Conservation (phyloP, 2,113 vertebrate species). For the Cardinalis cardinalis region DNA sequence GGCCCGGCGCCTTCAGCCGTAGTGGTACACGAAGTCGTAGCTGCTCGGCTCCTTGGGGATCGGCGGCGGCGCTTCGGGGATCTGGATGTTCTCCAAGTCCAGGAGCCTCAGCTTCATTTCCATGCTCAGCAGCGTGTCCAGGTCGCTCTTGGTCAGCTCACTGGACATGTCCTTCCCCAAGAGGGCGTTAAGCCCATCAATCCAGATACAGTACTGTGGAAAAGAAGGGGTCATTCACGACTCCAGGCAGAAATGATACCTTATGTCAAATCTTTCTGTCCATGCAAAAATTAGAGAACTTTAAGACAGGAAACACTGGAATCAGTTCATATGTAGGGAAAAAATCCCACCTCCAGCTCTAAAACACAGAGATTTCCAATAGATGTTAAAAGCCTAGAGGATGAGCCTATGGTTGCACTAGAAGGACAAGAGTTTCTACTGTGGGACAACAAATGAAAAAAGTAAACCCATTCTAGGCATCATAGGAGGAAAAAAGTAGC, state of each 20-base stretch:
- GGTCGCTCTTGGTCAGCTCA: constrained; percentile 93
- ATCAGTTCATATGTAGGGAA: not conserved
- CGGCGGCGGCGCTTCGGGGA: constrained; percentile 91
- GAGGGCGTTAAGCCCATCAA: constrained; percentile 91
- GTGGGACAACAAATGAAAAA: not conserved
- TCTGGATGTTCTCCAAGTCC: constrained; percentile 96
- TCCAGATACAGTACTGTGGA: constrained; percentile 94
- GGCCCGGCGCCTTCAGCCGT: constrained; percentile 77
- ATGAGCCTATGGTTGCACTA: not conserved
- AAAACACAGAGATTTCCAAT: not conserved
- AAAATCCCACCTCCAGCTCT: not conserved
- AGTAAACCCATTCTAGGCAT: not conserved
- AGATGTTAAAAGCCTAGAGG: not conserved
- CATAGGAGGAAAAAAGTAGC: not conserved
- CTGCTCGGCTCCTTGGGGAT: constrained; percentile 97
- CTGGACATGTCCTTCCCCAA: constrained; percentile 96
- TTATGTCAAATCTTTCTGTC: not conserved
- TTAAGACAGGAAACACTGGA: not conserved
- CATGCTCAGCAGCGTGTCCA: constrained; percentile 97
- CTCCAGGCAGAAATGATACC: not conserved
- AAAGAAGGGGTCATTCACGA: not conserved
- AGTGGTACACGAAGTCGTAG: constrained; percentile 97
- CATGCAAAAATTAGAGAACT: not conserved
- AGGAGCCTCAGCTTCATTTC: constrained; percentile 97
- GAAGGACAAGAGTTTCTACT: not conserved